Percentiles rank a stretch among this genome's conserved stretches.
Evolutionary conservation across 2,113 vertebrate genomes (phyloP).

Genomic region (Malurus cyaneus): DNA sequence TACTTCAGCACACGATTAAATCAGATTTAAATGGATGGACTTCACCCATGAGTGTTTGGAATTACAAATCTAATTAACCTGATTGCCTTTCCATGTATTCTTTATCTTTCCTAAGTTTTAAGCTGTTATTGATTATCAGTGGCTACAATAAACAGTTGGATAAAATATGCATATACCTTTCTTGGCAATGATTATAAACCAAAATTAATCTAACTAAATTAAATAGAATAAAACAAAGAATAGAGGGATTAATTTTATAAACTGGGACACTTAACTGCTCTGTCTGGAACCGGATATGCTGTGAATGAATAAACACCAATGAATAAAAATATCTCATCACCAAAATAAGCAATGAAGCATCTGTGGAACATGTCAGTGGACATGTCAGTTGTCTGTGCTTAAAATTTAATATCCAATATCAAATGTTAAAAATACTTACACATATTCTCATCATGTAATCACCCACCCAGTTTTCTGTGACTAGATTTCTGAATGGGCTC

Average conservation of each 20-base stretch:
- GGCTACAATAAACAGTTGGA: background rate
- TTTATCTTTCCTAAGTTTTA: constrained; percentile 45
- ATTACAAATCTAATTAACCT: constrained; percentile 50
- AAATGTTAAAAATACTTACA: background rate
- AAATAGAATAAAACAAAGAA: background rate
- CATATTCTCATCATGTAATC: background rate
- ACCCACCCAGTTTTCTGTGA: background rate
- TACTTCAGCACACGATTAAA: constrained; percentile 55
- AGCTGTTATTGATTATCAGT: constrained; percentile 9
- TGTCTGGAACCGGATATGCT: background rate
- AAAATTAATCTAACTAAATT: background rate
- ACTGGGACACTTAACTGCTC: background rate
- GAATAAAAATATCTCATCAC: background rate
- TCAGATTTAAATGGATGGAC: constrained; percentile 54
- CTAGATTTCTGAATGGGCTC: background rate
- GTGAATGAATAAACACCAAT: background rate
- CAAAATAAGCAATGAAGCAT: background rate
- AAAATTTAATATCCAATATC: background rate
- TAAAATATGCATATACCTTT: constrained; percentile 1
- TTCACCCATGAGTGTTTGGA: constrained; percentile 39
- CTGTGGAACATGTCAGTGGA: background rate
- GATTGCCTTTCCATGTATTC: constrained; percentile 55
- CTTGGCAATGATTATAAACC: background rate
- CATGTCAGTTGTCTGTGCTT: background rate
- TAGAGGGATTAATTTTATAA: background rate